phyloP scores from a whole-genome alignment of 1,140 invertebrate genomes.

The Listronotus bonariensis region DNA sequence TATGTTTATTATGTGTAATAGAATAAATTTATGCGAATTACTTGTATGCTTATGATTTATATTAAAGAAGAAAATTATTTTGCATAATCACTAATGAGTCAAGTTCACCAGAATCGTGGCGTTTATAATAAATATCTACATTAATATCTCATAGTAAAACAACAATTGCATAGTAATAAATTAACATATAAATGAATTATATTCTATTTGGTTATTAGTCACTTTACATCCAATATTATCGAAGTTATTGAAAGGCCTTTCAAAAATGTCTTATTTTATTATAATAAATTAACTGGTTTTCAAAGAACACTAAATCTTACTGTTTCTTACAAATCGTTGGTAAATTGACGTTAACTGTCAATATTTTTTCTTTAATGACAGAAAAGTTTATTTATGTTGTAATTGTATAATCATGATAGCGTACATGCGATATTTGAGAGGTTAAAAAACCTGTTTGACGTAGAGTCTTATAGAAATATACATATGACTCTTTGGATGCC shows the following conservation, averaged over 20 bases:
- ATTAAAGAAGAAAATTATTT: slow-evolving; percentile 4
- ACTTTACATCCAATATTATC: slow-evolving; percentile 15
- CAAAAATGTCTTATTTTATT: slow-evolving; percentile 20
- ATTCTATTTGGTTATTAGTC: slow-evolving; percentile 29
- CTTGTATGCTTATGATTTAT: too few species aligned
- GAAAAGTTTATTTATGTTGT: not conserved
- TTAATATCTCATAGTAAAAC: slow-evolving; percentile 31
- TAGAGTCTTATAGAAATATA: too few species aligned
- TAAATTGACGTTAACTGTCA: slow-evolving; percentile 1
- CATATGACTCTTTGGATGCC: too few species aligned
- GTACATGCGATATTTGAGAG: not conserved
- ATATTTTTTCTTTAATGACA: not conserved
- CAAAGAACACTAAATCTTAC: slow-evolving; percentile 24
- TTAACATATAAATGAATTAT: slow-evolving; percentile 27
- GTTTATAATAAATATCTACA: slow-evolving; percentile 28
- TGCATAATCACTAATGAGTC: slow-evolving; percentile 26
- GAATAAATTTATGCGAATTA: too few species aligned
- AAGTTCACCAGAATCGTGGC: slow-evolving; percentile 25
- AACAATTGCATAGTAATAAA: slow-evolving; percentile 28
- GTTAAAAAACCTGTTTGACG: too few species aligned
- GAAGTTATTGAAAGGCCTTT: slow-evolving; percentile 26
- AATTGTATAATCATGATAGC: not conserved
- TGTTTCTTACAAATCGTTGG: slow-evolving; percentile 3
- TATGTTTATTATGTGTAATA: too few species aligned
- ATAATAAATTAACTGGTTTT: slow-evolving; percentile 14